Percentiles rank a stretch among this genome's conserved stretches.
Evolutionary conservation across 2,797 vertebrate genomes (phyloP).

Genomic region (Valencia hispanica): DNA sequence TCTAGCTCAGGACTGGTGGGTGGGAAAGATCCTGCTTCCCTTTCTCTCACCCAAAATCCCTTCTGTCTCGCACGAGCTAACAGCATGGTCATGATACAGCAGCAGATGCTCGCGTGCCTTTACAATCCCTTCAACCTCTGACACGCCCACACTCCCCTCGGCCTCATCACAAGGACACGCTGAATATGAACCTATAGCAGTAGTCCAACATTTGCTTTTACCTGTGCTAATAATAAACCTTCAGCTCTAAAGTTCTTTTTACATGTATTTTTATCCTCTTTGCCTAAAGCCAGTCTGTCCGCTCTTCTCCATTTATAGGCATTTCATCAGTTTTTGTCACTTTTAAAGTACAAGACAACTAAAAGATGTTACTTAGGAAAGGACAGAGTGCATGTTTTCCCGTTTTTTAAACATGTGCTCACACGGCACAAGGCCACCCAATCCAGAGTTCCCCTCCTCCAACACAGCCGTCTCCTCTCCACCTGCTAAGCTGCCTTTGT

Average conservation of each 20-base stretch:
- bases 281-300: not conserved
- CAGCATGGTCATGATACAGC: conserved; percentile 89
- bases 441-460: conserved; percentile 7
- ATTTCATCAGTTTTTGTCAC: not conserved
- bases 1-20: conserved; percentile 6
- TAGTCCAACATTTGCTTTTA: not conserved
- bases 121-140: conserved; percentile 85
- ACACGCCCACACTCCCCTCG: conserved; percentile 75
- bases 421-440: not conserved
- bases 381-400: not conserved
- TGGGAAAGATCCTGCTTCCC: conserved; percentile 17
- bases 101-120: conserved; percentile 98
- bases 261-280: not conserved
- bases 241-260: not conserved
- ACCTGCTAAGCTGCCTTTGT: conserved; percentile 94
- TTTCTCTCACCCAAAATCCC: conserved; percentile 33
- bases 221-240: not conserved
- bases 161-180: conserved; percentile 23
- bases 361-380: not conserved
- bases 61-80: conserved; percentile 82
- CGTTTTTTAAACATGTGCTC: conserved; percentile 2
- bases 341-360: not conserved
- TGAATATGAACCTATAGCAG: conserved; percentile 10
- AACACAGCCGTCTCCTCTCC: conserved; percentile 82
- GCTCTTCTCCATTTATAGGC: not conserved